Evolutionary conservation across 2,888 invertebrate genomes (phyloP), one percentile per base, ranked within the genome.

Genomic region (Leptinotarsa rubiginosa): DNA sequence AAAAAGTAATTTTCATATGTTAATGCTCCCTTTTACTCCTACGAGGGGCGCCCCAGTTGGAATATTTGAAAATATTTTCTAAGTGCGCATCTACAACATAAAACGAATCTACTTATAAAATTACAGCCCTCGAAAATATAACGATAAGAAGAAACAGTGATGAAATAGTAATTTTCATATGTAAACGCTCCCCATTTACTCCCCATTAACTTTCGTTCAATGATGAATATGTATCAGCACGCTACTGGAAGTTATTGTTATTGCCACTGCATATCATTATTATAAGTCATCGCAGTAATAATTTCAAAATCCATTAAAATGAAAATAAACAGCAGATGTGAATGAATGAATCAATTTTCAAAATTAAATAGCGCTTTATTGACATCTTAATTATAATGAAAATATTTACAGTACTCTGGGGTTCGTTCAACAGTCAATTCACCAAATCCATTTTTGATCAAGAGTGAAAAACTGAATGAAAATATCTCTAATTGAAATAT

Each of bases 291-390:
- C 18, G 18, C 12, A 56, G 69, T 69, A 18, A 47, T 20, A 41
- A 47, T 69, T 69, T 69, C 56, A 5, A 22, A 52, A 69, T 69
- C 12, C 41, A 31, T 56, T 69, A 22, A 47, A 69, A 69, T 47
- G 56, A 69, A 69, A 69, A 69, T 22, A 69, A 69, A 69, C 67
- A 67, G 31, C 62, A 62, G 31, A 62, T 62, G 62, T 41, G 62
- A 25, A n/a, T 62, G 62, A 41, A 41, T 62, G n/a, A n/a, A 62
- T 69, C 69, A 56, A 69, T 69, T 69, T 56, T 15, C 56, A 20
- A 69, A 69, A 69, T 68, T 22, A 50, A 69, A 62, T 56, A 20
- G 16, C 47, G 25, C 54, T 22, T 12, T 31, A 69, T 47, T 56
- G 69, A 69, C 47, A 56, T 69, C 52, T 54, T 47, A 18, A 56